Percentiles rank a stretch among this genome's conserved stretches.
Conservation (phyloP, 2,888 invertebrate species). For the Cheilosia vernalis region DNA sequence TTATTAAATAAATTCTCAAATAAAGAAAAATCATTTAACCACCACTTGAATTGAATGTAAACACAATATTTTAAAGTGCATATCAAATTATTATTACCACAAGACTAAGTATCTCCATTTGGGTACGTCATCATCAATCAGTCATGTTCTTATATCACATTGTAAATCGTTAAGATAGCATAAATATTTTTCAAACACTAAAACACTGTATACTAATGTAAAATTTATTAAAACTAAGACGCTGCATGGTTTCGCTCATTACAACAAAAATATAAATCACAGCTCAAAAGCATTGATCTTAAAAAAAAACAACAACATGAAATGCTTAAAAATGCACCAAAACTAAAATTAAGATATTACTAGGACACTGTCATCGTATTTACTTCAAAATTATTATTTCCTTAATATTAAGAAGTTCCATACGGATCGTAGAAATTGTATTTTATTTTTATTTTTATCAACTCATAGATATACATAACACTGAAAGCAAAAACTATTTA, state of each 20-base stretch:
- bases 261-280: slow-evolving; percentile 14
- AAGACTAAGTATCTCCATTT: neutral
- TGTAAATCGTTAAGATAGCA: slow-evolving; percentile 1
- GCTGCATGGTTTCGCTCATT: slow-evolving; percentile 62
- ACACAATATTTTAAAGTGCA: neutral
- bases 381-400: neutral
- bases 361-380: slow-evolving; percentile 28
- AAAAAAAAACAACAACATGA: slow-evolving; percentile 16
- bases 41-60: neutral
- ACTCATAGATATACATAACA: slow-evolving; percentile 66
- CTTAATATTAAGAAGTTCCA: slow-evolving; percentile 33
- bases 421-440: slow-evolving; percentile 32
- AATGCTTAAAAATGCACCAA: slow-evolving; percentile 32
- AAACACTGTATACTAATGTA: neutral
- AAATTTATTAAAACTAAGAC: slow-evolving; percentile 10
- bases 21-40: neutral
- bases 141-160: neutral
- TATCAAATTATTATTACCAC: slow-evolving; percentile 21
- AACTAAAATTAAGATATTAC: slow-evolving; percentile 11
- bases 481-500: slow-evolving; percentile 34
- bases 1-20: neutral
- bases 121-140: slow-evolving; percentile 1
- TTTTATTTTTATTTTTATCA: neutral
- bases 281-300: neutral
- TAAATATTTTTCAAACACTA: neutral